Evolutionary conservation across 2,113 vertebrate genomes (phyloP).

Genomic region (Morone saxatilis): DNA sequence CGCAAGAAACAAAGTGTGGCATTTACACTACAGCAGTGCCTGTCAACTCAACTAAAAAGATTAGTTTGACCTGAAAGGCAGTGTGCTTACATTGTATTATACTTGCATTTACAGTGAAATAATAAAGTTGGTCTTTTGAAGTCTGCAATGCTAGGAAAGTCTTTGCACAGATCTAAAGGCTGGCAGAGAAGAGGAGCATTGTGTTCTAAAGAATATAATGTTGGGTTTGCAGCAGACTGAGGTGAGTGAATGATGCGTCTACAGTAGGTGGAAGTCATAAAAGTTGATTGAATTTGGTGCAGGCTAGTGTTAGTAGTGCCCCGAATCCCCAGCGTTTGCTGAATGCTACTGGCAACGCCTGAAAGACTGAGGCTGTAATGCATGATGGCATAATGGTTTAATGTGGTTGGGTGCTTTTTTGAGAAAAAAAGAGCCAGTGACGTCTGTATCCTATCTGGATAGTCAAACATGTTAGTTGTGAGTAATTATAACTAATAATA

Average conservation of each 20-base stretch:
- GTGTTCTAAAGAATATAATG: neutral
- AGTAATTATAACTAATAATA: neutral
- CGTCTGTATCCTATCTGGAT: neutral
- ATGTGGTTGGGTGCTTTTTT: neutral
- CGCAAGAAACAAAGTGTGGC: slow-evolving; percentile 51
- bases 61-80: neutral
- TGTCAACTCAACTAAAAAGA: neutral
- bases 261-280: slow-evolving; percentile 40
- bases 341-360: slow-evolving; percentile 14
- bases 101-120: neutral
- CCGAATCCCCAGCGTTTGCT: neutral
- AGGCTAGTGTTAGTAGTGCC: slow-evolving; percentile 16
- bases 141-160: neutral
- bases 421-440: too few relatives aligned
- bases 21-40: slow-evolving; percentile 8
- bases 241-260: slow-evolving; percentile 31
- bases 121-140: slow-evolving; percentile 6
- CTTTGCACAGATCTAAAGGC: neutral
- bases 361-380: neutral
- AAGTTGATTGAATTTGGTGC: slow-evolving; percentile 66
- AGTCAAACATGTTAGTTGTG: too few relatives aligned
- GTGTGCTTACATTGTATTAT: neutral
- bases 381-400: neutral
- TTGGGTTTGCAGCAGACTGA: slow-evolving; percentile 30
- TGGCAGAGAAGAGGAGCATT: neutral